Evolutionary conservation across 2,797 vertebrate species (phyloP).

Genomic region (Syncerus caffer): DNA sequence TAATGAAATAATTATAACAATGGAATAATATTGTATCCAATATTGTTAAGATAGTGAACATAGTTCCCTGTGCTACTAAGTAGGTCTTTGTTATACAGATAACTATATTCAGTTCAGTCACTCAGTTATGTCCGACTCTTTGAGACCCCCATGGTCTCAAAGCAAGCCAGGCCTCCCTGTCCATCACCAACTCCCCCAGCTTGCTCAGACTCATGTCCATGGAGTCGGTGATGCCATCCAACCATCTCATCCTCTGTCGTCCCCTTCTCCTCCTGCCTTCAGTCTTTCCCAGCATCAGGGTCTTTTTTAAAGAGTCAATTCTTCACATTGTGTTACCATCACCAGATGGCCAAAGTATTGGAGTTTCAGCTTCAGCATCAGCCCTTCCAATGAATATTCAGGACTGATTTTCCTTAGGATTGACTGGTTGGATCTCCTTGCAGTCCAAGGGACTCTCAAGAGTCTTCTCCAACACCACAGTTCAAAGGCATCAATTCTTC

Average conservation of each 20-base stretch:
- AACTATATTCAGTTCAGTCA: neutral
- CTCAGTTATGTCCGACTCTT: neutral
- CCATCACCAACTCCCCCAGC: neutral
- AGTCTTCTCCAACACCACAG: neutral
- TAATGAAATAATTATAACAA: neutral
- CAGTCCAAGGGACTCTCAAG: neutral
- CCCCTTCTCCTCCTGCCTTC: neutral
- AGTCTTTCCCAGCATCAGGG: neutral
- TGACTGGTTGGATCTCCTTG: neutral
- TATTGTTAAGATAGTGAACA: neutral
- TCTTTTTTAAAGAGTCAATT: neutral
- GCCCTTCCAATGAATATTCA: neutral
- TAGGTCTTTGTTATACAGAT: neutral
- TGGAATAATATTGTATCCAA: neutral
- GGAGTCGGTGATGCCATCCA: fast-evolving
- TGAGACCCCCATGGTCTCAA: neutral
- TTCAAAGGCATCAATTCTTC: neutral
- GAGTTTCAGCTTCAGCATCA: neutral
- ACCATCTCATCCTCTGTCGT: fast-evolving
- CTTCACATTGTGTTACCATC: neutral
- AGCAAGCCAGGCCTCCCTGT: neutral
- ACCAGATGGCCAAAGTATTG: neutral
- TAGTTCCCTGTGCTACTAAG: neutral
- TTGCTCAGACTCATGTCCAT: neutral
- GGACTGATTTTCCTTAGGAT: neutral